Conservation (phyloP, 2,888 invertebrate species). For the Scaptodrosophila latifasciaeformis region DNA sequence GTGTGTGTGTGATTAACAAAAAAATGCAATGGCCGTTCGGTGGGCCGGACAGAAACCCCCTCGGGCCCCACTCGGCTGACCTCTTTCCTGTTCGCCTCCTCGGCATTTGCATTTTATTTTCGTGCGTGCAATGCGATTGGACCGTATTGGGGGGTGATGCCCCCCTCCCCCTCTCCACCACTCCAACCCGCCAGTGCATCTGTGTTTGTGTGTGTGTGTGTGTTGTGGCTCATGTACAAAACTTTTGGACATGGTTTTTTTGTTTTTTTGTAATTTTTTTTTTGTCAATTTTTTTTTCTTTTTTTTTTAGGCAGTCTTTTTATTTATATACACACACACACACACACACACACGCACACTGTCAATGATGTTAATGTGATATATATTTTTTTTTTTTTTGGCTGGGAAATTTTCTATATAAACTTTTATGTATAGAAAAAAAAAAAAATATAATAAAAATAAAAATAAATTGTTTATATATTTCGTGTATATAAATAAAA, state of each 20-base stretch:
- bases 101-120: conserved; percentile 66
- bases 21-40: conserved; percentile 61
- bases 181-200: background rate
- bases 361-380: conserved; percentile 39
- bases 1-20: conserved; percentile 53
- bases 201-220: conserved; percentile 9
- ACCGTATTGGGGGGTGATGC: conserved; percentile 2
- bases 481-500: background rate
- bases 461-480: background rate
- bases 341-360: conserved; percentile 10
- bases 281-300: conserved; percentile 18
- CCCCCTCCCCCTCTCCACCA: background rate
- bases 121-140: conserved; percentile 59
- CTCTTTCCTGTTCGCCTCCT: background rate
- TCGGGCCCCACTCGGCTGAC: background rate
- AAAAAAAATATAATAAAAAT: background rate
- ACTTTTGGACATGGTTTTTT: conserved; percentile 39
- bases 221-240: conserved; percentile 10
- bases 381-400: no score
- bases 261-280: conserved; percentile 21
- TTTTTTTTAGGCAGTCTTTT: conserved; percentile 14
- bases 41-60: background rate
- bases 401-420: conserved; percentile 22
- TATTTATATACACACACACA: conserved; percentile 20
- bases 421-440: background rate